Evolutionary conservation across 2,888 invertebrate species (phyloP), one percentile per base, ranked within the genome.

Genomic region (Arctia plantaginis): DNA sequence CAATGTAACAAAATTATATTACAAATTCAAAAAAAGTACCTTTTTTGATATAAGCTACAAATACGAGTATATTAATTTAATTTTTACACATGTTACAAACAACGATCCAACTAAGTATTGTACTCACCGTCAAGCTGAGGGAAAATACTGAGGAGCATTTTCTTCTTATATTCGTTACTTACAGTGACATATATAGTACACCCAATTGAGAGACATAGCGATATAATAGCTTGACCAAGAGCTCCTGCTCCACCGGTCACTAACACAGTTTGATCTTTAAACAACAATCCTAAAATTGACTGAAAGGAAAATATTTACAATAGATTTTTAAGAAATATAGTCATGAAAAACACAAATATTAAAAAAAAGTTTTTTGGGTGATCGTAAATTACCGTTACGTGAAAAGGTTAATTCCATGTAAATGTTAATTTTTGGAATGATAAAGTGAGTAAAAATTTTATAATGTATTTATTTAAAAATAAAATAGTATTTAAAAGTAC

Each of bases 221-320:
- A 83, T 77, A 93, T 92, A 0, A 89, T 74, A 2, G 93, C 93
- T 82, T 92, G 92, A 0, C 93, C 92, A 0, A 93, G 66, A 23
- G 90, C 90, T 0, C 90, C 91, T 0, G 87, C 85, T 3, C 91
- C 92, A 1, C 90, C 91, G 6, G 86, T 87, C 1, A 93, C 82
- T 4, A 91, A 83, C 3, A 93, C 82, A 0, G 70, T 78, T 66
- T 80, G 79, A 8, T 78, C 77, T 66, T 77, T 78, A 0, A 13
- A 44, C 20, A 91, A 23, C 3, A 77, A 55, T 27, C 41, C 55
- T 80, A 78, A 88, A 2, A 89, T 75, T 18, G 64, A 70, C 92
- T 91, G 80, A 72, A 75, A 72, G 39, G 59, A 51, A 8, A 41
- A 55, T n/a, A 39, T 55, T 10, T 8, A n/a, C 1, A 51, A 44